phyloP scores from a whole-genome alignment of 2,797 vertebrate genomes.

The Alfaro cultratus region DNA sequence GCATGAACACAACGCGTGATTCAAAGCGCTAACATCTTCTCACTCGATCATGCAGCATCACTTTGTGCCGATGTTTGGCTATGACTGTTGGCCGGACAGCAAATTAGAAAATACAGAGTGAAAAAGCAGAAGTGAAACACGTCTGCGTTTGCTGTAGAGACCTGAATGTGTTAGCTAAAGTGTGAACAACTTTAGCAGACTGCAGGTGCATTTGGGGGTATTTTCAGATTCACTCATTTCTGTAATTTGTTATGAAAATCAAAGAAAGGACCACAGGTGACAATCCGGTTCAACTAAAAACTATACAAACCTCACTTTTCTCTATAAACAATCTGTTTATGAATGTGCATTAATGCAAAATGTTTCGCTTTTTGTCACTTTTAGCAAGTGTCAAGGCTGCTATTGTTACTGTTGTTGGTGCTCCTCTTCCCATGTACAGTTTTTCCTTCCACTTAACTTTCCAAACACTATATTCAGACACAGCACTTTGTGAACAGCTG shows the following conservation, averaged over 20 bases:
- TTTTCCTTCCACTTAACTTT: slow-evolving; percentile 4
- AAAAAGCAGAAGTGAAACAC: slow-evolving; percentile 57
- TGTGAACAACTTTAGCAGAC: background rate
- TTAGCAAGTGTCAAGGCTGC: background rate
- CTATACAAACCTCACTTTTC: background rate
- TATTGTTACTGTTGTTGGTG: background rate
- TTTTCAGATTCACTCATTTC: slow-evolving; percentile 7
- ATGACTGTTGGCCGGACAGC: slow-evolving; percentile 42
- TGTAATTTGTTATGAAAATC: background rate
- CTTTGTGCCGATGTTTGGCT: slow-evolving; percentile 13
- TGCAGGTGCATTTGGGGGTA: background rate
- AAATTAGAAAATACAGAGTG: slow-evolving; percentile 21
- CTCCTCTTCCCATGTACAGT: background rate
- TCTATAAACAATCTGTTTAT: background rate
- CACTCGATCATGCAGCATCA: background rate
- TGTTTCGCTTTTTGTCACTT: background rate
- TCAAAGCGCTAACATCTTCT: slow-evolving; percentile 5
- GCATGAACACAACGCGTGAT: slow-evolving; percentile 10
- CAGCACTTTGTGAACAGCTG: background rate
- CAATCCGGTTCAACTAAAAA: background rate
- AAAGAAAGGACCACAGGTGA: background rate
- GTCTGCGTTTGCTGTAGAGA: slow-evolving; percentile 24
- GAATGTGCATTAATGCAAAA: background rate
- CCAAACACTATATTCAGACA: background rate
- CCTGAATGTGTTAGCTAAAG: background rate